Evolutionary conservation across 2,888 invertebrate genomes (phyloP).

Genomic region (Cheilosia scutellata): DNA sequence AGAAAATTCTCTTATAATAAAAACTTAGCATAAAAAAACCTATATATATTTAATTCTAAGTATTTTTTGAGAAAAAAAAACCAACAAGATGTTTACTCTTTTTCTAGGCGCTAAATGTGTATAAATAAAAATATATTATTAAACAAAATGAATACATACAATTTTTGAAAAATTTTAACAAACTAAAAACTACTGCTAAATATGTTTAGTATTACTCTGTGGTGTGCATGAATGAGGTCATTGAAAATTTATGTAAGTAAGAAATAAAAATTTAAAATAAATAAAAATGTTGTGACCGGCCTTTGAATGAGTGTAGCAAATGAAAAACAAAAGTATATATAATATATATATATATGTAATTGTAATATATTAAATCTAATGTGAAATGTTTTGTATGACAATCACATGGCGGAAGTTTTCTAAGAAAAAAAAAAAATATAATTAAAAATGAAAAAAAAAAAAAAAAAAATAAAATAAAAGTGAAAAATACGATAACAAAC

Average conservation of each 20-base stretch:
- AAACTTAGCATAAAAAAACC: constrained; percentile 34
- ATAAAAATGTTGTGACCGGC: constrained; percentile 66
- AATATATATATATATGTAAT: constrained; percentile 75
- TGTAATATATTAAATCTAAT: constrained; percentile 83
- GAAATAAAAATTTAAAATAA: constrained; percentile 42
- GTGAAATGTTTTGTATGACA: constrained; percentile 85
- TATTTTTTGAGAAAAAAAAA: constrained; percentile 38
- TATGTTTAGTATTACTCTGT: constrained; percentile 60
- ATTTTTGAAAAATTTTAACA: constrained; percentile 48
- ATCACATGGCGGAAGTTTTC: constrained; percentile 83
- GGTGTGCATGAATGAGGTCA: constrained; percentile 62
- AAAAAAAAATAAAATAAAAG: constrained; percentile 59
- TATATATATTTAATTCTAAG: constrained; percentile 47
- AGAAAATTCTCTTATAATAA: constrained; percentile 34
- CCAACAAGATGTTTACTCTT: constrained; percentile 48
- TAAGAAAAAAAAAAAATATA: constrained; percentile 66
- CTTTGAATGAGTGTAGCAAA: constrained; percentile 72
- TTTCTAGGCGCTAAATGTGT: constrained; percentile 72
- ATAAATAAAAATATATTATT: constrained; percentile 55
- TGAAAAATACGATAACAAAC: constrained; percentile 49
- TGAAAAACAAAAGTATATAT: constrained; percentile 50
- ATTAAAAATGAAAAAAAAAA: constrained; percentile 63
- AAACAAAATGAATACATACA: constrained; percentile 28
- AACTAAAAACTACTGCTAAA: constrained; percentile 36
- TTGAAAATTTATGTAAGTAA: constrained; percentile 37